Base-by-base conservation (phyloP, 2,888 invertebrate species). In the Fragum fragum region DNA sequence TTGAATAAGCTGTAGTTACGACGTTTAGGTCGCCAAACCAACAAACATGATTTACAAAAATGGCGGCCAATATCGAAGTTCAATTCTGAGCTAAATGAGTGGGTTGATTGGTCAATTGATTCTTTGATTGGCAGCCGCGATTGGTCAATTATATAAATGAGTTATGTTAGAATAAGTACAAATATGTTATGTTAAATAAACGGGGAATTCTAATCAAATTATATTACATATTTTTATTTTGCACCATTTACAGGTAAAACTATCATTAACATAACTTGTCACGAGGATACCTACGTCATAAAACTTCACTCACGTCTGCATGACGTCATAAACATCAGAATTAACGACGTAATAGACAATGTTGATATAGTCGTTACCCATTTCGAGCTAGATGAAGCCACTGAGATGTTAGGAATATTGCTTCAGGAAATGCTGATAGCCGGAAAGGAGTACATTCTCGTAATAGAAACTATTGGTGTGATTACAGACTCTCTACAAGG, bases 191-290 rank as follows among this genome's bases (percentile, higher is more conserved):
- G n/a, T n/a, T n/a, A n/a, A n/a, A n/a, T n/a, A n/a, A n/a, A n/a
- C n/a, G n/a, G n/a, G n/a, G n/a, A n/a, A n/a, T n/a, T n/a, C n/a
- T n/a, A n/a, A n/a, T n/a, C n/a, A n/a, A n/a, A n/a, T n/a, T n/a
- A n/a, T n/a, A 39, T 39, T 39, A 6, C 7, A 39, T 39, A 39
- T 39, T 39, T 39, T 39, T 39, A 39, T 39, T n/a, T n/a, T n/a
- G n/a, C n/a, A n/a, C n/a, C n/a, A n/a, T 36, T 57, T 73, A 29
- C 63, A 84, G 84, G 84, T 29, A 57, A 53, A 26, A 76, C 79
- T 0, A 32, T 42, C 7, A 79, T 84, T 1, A 47, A 72, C 9
- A 61, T 84, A 18, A 21, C 39, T 1, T 81, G 81, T 52, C n/a
- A 52, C 3, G 57, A 78, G 53, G 61, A 69, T 21, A 84, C 81